Evolutionary conservation across 2,113 vertebrate species (phyloP).

Genomic region (Suricata suricatta): DNA sequence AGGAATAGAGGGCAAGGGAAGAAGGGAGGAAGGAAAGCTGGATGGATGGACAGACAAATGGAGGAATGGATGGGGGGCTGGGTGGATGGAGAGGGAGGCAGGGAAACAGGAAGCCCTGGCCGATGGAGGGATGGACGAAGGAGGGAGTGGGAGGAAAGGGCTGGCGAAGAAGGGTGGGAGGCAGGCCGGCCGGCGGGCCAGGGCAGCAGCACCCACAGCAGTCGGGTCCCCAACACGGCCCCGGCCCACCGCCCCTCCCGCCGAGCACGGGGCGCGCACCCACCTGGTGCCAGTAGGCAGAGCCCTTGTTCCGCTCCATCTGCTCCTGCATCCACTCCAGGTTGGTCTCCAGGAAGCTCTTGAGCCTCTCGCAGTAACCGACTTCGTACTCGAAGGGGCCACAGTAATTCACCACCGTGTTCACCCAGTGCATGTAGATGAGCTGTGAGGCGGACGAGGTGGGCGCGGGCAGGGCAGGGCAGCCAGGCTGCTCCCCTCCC

Average conservation of each 20-base stretch:
- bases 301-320: conserved; percentile 81
- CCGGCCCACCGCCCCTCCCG: accelerated
- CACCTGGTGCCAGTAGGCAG: conserved; percentile 96
- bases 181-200: not conserved
- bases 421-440: conserved; percentile 98
- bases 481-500: accelerated
- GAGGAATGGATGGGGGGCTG: not conserved
- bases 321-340: conserved; percentile 92
- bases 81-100: too few relatives aligned
- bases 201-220: accelerated
- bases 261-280: accelerated
- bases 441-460: conserved; percentile 82
- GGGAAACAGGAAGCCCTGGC: too few relatives aligned
- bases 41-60: not conserved
- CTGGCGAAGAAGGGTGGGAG: not conserved
- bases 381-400: conserved; percentile 88
- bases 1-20: not conserved
- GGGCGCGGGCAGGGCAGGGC: accelerated
- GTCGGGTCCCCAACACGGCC: not conserved
- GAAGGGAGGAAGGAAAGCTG: not conserved
- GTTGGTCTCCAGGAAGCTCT: conserved; percentile 90
- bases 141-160: not conserved
- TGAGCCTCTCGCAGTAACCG: conserved; percentile 91
- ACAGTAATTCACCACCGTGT: conserved; percentile 94
- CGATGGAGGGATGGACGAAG: accelerated